A percentile compares a stretch with the other conserved stretches of the same genome.
These are phyloP conservation scores for Phymatocera aterrima DNA, from an alignment of 2,888 invertebrate species.

Conservation along the genomic window DNA sequence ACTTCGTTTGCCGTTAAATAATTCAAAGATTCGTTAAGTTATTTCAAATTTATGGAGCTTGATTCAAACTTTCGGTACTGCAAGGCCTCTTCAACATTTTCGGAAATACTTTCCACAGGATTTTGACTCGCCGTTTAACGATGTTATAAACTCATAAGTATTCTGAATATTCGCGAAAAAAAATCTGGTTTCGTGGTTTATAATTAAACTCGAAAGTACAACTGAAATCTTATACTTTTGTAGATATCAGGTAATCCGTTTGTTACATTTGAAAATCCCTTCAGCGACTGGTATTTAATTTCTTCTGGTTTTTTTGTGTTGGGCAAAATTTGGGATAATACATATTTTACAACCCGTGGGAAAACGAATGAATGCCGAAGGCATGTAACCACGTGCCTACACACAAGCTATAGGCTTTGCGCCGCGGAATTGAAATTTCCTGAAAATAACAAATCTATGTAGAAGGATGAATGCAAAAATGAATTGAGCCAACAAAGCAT, in stretches of 20 bases:
- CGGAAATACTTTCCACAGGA: not conserved
- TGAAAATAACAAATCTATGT: not conserved
- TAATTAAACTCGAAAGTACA: slow-evolving; percentile 32
- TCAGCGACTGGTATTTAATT: not conserved
- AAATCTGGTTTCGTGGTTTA: slow-evolving; percentile 4
- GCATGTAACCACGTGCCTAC: not conserved
- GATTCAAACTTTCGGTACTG: not conserved
- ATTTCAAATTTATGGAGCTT: not conserved
- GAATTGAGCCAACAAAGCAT: not conserved
- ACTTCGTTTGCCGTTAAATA: not conserved
- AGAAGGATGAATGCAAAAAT: not conserved
- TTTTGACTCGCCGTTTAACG: not conserved
- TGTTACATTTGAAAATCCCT: not conserved
- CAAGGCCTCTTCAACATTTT: not conserved
- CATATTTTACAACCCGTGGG: slow-evolving; percentile 19
- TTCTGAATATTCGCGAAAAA: not conserved
- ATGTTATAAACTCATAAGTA: not conserved
- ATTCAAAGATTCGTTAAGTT: not conserved
- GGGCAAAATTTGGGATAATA: not conserved
- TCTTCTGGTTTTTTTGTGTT: not conserved
- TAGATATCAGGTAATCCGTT: not conserved
- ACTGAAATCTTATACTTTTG: not conserved
- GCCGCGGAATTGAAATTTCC: not conserved
- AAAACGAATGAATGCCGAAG: slow-evolving; percentile 1
- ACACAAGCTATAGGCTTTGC: not conserved